Conservation (phyloP, 1,140 invertebrate species). For the Philopotamus ludificatus region DNA sequence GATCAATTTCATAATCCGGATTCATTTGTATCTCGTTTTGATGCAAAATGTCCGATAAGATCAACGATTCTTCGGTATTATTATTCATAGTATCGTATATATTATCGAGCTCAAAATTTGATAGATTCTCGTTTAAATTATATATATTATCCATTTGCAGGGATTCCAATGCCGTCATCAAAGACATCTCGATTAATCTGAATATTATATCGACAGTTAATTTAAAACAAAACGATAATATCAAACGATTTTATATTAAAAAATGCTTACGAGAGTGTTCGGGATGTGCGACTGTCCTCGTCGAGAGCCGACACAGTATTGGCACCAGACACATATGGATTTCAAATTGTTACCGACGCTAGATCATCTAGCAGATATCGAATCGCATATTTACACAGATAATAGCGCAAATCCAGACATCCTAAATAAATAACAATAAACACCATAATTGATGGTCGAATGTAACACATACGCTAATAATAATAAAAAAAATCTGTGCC, state of each 20-base stretch:
- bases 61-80: slow-evolving; percentile 12
- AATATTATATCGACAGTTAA: slow-evolving; percentile 16
- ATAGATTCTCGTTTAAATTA: neutral
- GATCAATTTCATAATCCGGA: slow-evolving; percentile 16
- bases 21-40: slow-evolving; percentile 36
- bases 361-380: slow-evolving; percentile 1
- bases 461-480: neutral
- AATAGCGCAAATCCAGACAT: slow-evolving; percentile 23
- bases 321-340: too few species aligned
- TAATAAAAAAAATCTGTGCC: slow-evolving; percentile 4
- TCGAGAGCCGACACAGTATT: neutral
- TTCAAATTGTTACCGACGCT: too few species aligned
- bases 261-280: too few species aligned
- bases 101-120: neutral
- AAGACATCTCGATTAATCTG: neutral
- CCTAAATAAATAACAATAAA: slow-evolving; percentile 30
- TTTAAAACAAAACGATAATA: neutral
- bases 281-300: neutral
- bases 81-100: neutral
- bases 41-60: slow-evolving; percentile 30
- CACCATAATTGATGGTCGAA: neutral
- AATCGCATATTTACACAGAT: slow-evolving; percentile 16
- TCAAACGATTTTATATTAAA: too few species aligned
- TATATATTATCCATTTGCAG: neutral
- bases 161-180: neutral